Percentiles rank a stretch among this genome's conserved stretches.
Evolutionary conservation across 92 coral and sea anemone genomes (phyloP).

Genomic region (Hydrozoanthus gracilis): DNA sequence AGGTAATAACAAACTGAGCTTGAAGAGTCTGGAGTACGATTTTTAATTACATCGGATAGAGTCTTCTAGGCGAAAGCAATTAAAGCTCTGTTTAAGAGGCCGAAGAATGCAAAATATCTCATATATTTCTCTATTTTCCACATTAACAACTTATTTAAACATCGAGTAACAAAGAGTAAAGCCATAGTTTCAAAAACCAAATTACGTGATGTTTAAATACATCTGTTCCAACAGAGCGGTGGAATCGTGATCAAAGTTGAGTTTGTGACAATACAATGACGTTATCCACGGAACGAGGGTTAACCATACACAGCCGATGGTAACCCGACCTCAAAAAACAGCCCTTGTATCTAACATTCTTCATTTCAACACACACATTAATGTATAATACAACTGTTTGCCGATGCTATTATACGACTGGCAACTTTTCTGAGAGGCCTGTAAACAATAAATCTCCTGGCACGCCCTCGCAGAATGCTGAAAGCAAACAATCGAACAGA

Average conservation of each 20-base stretch:
- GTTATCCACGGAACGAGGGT: constrained; percentile 5
- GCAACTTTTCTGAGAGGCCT: background rate
- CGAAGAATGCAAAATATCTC: too few species aligned
- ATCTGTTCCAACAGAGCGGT: background rate
- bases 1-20: too few species aligned
- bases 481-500: constrained; percentile 27
- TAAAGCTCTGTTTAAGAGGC: too few species aligned
- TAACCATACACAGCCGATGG: background rate
- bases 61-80: too few species aligned
- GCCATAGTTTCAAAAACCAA: background rate
- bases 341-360: background rate
- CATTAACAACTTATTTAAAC: too few species aligned
- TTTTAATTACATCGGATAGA: too few species aligned
- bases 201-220: background rate
- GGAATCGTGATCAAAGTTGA: background rate
- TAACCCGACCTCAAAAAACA: background rate
- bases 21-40: too few species aligned
- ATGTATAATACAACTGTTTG: constrained; percentile 3
- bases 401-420: background rate
- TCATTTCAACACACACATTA: background rate
- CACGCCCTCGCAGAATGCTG: constrained; percentile 21
- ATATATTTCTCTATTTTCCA: too few species aligned
- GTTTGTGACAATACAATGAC: constrained; percentile 32
- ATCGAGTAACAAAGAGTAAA: background rate
- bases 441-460: constrained; percentile 30